A percentile compares a stretch with the other conserved stretches of the same genome.
phyloP scores from a whole-genome alignment of 2,797 vertebrate species.

The Vespertilio murinus region DNA sequence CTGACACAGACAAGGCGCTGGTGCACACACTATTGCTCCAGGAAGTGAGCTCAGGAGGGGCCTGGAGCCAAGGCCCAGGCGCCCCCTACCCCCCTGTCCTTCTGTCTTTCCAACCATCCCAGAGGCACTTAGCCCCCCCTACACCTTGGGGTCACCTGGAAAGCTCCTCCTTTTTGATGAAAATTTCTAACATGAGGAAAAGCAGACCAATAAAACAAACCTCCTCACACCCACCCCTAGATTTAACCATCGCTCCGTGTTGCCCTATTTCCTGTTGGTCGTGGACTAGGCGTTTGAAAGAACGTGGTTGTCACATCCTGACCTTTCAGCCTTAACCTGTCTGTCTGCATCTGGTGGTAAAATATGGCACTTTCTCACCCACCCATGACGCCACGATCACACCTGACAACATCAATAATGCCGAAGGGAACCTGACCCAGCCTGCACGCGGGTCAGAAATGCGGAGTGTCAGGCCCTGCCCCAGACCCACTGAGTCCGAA shows the following conservation, averaged over 20 bases:
- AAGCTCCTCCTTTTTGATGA: background rate
- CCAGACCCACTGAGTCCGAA: background rate
- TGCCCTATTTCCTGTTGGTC: accelerated
- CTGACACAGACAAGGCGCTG: accelerated
- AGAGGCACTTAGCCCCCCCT: background rate
- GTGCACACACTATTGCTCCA: accelerated
- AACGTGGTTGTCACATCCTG: background rate
- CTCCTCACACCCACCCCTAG: background rate
- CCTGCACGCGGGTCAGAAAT: background rate
- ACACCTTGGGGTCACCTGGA: background rate
- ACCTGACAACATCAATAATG: background rate
- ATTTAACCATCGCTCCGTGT: accelerated
- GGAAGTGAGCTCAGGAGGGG: accelerated
- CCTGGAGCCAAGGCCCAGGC: accelerated
- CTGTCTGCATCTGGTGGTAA: background rate
- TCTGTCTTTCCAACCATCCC: background rate
- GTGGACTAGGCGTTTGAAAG: background rate
- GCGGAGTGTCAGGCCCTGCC: background rate
- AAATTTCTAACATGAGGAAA: background rate
- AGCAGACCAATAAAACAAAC: background rate
- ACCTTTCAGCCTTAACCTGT: background rate
- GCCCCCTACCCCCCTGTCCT: background rate
- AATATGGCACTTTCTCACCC: background rate
- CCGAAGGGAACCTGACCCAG: too few relatives aligned
- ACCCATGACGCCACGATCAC: background rate